These are phyloP conservation scores for Protonibea diacanthus DNA, from an alignment of 2,797 vertebrate genomes.

Conservation along the genomic window DNA sequence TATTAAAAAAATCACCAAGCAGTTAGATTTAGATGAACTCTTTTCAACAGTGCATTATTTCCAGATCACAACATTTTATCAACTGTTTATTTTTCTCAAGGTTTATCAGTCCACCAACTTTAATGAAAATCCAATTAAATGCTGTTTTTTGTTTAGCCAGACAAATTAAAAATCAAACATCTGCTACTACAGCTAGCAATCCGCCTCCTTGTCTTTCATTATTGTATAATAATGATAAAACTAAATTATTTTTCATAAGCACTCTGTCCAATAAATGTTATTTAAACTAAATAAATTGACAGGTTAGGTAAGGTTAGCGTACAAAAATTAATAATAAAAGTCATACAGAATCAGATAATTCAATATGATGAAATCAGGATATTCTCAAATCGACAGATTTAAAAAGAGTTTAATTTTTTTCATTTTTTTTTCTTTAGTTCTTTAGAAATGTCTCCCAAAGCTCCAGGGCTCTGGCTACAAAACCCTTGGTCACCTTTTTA, in stretches of 20 bases:
- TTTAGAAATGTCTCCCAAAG: constrained; percentile 2
- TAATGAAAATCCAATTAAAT: constrained; percentile 46
- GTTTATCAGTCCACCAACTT: constrained; percentile 29
- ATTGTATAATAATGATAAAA: background rate
- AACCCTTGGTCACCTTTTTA: constrained; percentile 30
- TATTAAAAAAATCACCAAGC: background rate
- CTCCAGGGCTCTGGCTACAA: background rate
- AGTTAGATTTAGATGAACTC: constrained; percentile 1
- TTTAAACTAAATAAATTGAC: background rate
- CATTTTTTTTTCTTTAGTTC: background rate
- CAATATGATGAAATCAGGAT: background rate
- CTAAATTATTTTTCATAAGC: background rate
- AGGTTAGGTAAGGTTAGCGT: background rate
- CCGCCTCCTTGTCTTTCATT: background rate
- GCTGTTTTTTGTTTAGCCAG: background rate
- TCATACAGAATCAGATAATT: constrained; percentile 5
- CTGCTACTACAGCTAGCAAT: background rate
- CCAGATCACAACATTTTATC: constrained; percentile 21
- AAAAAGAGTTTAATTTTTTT: background rate
- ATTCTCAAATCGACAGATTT: background rate
- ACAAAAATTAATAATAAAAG: background rate
- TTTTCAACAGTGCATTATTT: constrained; percentile 15
- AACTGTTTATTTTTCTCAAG: constrained; percentile 15
- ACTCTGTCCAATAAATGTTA: background rate
- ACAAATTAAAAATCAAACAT: constrained; percentile 23